Base-by-base conservation (phyloP, 2,888 invertebrate genomes). In the Melangyna quadrimaculata region DNA sequence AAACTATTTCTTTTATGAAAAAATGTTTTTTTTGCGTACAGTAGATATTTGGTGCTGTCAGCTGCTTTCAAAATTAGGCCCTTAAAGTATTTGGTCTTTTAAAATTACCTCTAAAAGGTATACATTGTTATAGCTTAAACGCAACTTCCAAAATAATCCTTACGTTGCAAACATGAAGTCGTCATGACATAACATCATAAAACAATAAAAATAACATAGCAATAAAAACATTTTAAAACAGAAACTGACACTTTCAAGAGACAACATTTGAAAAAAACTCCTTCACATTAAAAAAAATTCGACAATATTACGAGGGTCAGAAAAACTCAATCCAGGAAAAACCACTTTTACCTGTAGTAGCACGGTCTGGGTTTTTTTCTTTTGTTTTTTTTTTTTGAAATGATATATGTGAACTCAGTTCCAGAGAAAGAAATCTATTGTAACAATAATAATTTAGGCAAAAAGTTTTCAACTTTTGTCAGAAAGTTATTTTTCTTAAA, bases 341-440 rank as follows among this genome's bases (percentile, higher is more conserved):
- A 80, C 48, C 63, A 73, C 35, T 43, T 69, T 86, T 86, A 86
- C 86, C 86, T 84, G 74, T 79, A 59, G 32, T 29, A 61, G 22
- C 57, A 63, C 14, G 51, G 48, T 65, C 22, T 57, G 35, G 70
- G 32, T 14, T 35, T 37, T 32, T 59, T 51, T 40, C 53, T 40
- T 61, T 40, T 71, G 48, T n/a, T n/a, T 19, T n/a, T 51, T 51
- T 10, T 29, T 63, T 32, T 78, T 78, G 72, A 63, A 40, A 67
- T 67, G 43, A 72, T 67, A 80, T n/a, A n/a, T n/a, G n/a, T 81
- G 71, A 71, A 24, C 55, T 22, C 63, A 51, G 45, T 51, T n/a
- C 6, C 43, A 35, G 75, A 69, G 80, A 80, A 77, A 80, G 86
- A 80, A 86, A 77, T 77, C 53, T 37, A 63, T 48, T 75, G 77